Base-by-base conservation (phyloP, 1,140 invertebrate species). In the Anthonomus grandis region DNA sequence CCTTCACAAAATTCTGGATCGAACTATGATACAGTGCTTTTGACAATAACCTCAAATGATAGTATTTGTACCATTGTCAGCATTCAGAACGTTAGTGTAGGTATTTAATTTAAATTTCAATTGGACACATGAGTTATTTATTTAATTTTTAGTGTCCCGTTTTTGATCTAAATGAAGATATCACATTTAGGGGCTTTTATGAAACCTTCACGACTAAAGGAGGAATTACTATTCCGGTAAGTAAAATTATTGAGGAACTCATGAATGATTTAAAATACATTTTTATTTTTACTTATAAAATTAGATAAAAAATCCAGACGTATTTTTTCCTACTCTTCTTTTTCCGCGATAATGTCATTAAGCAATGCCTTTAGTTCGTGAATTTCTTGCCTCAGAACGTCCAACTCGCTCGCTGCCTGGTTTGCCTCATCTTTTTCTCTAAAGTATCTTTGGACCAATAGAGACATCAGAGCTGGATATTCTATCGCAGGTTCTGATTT, bases 141-240 rank as follows among this genome's bases (percentile, higher is more conserved):
- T 52, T 54, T 31, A 10, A 37, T 64, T 79, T 79, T 36, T 69
- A 89, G 86, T 90, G 87, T 70, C 87, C 87, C 17, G 83, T 89
- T 1, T 86, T 84, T 70, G 88, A 90, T 69, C 77, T 85, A 25
- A 85, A 89, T 60, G 75, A 79, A 38, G 86, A 87, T 66, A 80
- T 90, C 12, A 72, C 82, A 23, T 89, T 83, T 67, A 78, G 81
- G 56, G 87, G 87, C 3, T 82, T 81, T 53, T 87, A 85, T 67
- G 81, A 89, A 63, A 90, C 88, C 1, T 85, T 90, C 75, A 84
- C 81, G 15, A 79, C 75, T 55, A 78, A 82, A 64, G 86, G 86
- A 8, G 85, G 86, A 15, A 86, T 90, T 53, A 86, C 85, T 5
- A 72, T 87, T 38, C 78, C 78, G 38, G 85, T 87, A 75, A 80